Conservation (phyloP, 1,140 invertebrate genomes). For the Trichomalopsis sarcophagae region DNA sequence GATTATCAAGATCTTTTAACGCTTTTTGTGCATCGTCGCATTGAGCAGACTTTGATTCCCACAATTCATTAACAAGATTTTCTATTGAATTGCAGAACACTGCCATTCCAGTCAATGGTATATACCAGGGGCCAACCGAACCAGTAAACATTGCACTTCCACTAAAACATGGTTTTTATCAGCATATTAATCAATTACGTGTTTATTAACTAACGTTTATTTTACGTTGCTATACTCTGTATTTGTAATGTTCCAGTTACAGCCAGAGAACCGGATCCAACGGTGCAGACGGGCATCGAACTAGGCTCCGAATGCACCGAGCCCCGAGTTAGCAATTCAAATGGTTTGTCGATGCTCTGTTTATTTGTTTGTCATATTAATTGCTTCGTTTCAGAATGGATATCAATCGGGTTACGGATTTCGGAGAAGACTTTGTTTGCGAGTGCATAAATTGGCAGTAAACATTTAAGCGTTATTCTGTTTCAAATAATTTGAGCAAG, state of each 20-base stretch:
- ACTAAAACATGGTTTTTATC: slow-evolving; percentile 63
- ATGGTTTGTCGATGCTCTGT: slow-evolving; percentile 59
- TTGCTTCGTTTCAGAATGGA: not conserved
- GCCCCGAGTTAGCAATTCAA: slow-evolving; percentile 61
- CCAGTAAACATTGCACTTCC: slow-evolving; percentile 58
- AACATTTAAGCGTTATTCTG: no score
- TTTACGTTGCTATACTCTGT: not conserved
- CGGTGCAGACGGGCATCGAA: slow-evolving; percentile 78
- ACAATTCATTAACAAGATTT: not conserved
- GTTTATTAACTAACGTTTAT: not conserved
- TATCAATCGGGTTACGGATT: not conserved
- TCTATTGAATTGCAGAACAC: slow-evolving; percentile 82
- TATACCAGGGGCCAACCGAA: slow-evolving; percentile 81
- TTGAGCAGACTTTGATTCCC: not conserved
- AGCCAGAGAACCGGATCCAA: slow-evolving; percentile 64
- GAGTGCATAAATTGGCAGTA: no score
- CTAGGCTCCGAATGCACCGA: slow-evolving; percentile 79
- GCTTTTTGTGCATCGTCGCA: not conserved
- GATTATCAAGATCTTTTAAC: not conserved
- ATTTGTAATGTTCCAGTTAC: slow-evolving; percentile 7
- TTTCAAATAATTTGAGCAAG: no score
- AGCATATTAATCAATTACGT: not conserved
- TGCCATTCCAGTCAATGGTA: slow-evolving; percentile 89
- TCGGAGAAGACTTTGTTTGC: no score
- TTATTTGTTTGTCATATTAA: slow-evolving; percentile 3